Evolutionary conservation across 2,888 invertebrate genomes (phyloP).

Genomic region (Salpingus planirostris): DNA sequence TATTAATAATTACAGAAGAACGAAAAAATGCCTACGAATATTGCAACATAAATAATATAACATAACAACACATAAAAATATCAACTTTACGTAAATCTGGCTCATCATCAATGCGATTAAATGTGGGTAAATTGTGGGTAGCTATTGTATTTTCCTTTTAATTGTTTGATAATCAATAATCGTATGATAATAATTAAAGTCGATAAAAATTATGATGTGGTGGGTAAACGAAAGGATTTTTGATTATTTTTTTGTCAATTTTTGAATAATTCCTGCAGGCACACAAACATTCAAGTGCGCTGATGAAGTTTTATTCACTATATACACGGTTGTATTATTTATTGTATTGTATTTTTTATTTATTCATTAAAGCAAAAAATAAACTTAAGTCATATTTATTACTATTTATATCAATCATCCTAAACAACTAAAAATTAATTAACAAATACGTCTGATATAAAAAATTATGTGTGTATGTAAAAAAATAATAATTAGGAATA

Average conservation of each 20-base stretch:
- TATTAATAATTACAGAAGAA: conserved; percentile 6
- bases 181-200: no score
- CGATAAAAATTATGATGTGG: no score
- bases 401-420: conserved; percentile 32
- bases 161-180: conserved; percentile 35
- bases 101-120: conserved; percentile 41
- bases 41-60: conserved; percentile 29
- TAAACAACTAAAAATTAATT: conserved; percentile 40
- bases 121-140: conserved; percentile 41
- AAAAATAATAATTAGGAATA: conserved; percentile 43
- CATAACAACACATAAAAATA: conserved; percentile 23
- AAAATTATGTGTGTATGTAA: conserved; percentile 38
- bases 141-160: conserved; percentile 41
- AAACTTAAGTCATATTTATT: conserved; percentile 37
- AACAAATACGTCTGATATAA: conserved; percentile 42
- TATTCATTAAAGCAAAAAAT: conserved; percentile 26
- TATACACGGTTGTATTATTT: conserved; percentile 39
- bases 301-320: conserved; percentile 36
- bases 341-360: no score
- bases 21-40: conserved; percentile 21
- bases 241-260: conserved; percentile 19
- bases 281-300: conserved; percentile 38
- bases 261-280: conserved; percentile 34
- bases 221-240: conserved; percentile 31
- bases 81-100: conserved; percentile 16